Conservation (phyloP, 1,140 invertebrate species). For the Rhyacophila brunnea region DNA sequence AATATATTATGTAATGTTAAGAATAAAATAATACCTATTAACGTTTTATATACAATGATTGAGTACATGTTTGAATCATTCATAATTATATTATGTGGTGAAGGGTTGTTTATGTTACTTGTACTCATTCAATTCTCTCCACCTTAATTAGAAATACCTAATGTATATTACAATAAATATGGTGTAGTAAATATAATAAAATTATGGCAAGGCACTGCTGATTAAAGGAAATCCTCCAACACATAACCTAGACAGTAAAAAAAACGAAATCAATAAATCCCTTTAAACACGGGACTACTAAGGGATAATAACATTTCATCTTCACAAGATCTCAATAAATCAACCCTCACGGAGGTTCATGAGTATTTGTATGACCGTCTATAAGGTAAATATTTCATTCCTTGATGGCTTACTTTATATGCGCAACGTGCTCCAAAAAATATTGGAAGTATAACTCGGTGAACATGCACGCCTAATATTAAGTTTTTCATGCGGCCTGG, state of each 20-base stretch:
- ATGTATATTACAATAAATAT: no score
- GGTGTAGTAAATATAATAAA: no score
- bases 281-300: background rate
- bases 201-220: no score
- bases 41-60: no score
- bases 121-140: no score
- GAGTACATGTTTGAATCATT: no score
- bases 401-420: slow-evolving; percentile 14
- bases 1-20: no score
- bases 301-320: slow-evolving; percentile 8
- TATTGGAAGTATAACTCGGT: background rate
- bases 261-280: slow-evolving; percentile 7
- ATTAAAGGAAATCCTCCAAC: no score
- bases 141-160: no score
- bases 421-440: slow-evolving; percentile 9
- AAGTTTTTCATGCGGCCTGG: background rate
- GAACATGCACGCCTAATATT: background rate
- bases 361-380: background rate
- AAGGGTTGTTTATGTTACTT: no score
- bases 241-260: background rate
- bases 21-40: no score
- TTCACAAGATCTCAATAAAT: background rate
- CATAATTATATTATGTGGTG: no score
- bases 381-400: slow-evolving; percentile 11
- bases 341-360: background rate